Evolutionary conservation across 2,888 invertebrate genomes (phyloP).

Genomic region (Strigamia maritima): DNA sequence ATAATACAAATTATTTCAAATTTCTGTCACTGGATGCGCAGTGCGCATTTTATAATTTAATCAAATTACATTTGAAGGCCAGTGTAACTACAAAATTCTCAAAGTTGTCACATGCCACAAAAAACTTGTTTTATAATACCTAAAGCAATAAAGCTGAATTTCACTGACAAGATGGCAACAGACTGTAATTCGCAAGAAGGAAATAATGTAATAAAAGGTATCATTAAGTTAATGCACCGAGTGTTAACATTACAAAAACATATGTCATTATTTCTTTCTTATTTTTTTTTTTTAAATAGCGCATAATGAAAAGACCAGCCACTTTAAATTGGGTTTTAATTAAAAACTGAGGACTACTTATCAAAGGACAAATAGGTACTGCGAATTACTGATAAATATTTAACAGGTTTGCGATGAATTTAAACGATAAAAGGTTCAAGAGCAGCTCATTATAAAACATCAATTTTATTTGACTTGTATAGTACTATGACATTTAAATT

Average conservation of each 20-base stretch:
- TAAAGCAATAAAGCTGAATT: neutral
- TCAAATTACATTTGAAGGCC: too few relatives aligned
- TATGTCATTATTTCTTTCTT: neutral
- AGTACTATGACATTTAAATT: neutral
- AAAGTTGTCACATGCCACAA: neutral
- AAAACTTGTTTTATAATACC: neutral
- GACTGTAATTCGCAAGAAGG: neutral
- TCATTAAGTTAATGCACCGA: neutral
- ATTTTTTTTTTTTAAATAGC: neutral
- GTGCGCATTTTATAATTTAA: too few relatives aligned
- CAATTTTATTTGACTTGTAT: neutral
- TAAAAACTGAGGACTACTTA: too few relatives aligned
- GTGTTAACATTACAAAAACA: neutral
- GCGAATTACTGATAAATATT: neutral
- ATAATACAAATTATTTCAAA: too few relatives aligned
- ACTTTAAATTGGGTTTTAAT: neutral
- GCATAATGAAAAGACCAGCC: neutral
- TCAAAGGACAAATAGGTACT: neutral
- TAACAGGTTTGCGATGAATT: neutral
- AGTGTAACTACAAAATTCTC: too few relatives aligned
- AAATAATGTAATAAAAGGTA: neutral
- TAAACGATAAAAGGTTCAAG: neutral
- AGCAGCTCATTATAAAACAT: constrained; percentile 2
- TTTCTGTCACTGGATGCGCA: too few relatives aligned
- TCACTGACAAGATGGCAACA: neutral